phyloP scores from a whole-genome alignment of 2,888 invertebrate genomes.

The Acanthacorydalis orientalis region DNA sequence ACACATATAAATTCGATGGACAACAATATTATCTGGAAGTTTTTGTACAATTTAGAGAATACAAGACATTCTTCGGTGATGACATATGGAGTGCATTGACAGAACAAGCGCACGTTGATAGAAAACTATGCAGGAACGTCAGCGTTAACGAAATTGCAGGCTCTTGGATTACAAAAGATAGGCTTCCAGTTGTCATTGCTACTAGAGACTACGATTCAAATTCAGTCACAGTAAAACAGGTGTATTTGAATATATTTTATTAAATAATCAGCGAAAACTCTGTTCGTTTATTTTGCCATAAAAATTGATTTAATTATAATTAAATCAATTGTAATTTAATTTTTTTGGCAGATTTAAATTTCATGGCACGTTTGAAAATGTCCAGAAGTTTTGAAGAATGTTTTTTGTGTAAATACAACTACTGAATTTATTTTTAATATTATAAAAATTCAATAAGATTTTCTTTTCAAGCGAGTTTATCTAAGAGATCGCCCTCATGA shows the following conservation, averaged over 20 bases:
- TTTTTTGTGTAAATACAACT: too few species aligned
- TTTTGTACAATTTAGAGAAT: slow-evolving; percentile 32
- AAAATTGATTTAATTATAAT: too few species aligned
- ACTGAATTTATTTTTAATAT: neutral
- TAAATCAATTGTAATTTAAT: too few species aligned
- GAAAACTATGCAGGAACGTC: slow-evolving; percentile 34
- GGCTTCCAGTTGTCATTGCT: slow-evolving; percentile 58
- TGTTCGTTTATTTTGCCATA: too few species aligned
- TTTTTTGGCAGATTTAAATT: too few species aligned
- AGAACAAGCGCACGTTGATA: slow-evolving; percentile 43
- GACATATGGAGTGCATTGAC: slow-evolving; percentile 66
- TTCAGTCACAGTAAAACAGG: slow-evolving; percentile 46
- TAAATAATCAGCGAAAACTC: too few species aligned
- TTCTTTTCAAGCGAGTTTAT: slow-evolving; percentile 40
- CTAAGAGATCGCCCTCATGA: slow-evolving; percentile 56
- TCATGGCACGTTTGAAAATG: too few species aligned
- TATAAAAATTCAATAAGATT: neutral
- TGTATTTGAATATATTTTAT: slow-evolving; percentile 15
- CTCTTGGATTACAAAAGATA: slow-evolving; percentile 69
- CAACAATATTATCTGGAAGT: slow-evolving; percentile 4
- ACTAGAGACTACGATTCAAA: slow-evolving; percentile 47
- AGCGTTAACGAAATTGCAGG: slow-evolving; percentile 55
- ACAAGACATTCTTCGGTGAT: slow-evolving; percentile 57
- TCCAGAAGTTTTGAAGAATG: too few species aligned
- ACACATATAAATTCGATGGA: neutral